Conservation (phyloP, 2,113 vertebrate species). For the human region GRCh38 chr3:182386001-182386500, state of each 20-base stretch:
- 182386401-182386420: conserved; percentile 1
- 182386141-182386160: not conserved
- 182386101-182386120: conserved; percentile 34
- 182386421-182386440: not conserved
- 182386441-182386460: not conserved
- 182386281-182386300: conserved; percentile 13
- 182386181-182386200: not conserved
- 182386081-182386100: not conserved
- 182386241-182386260: not conserved
- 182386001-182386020: not conserved
- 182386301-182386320: not conserved
- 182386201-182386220: conserved; percentile 19
- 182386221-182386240: not conserved
- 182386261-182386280: not conserved
- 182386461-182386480: not conserved
- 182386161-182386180: not conserved
- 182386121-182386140: not conserved
- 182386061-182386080: not conserved
- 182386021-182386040: not conserved
- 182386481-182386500: not conserved
- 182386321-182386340: not conserved
- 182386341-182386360: not conserved
- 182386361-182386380: not conserved
- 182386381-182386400: not conserved
- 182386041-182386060: too few relatives aligned